Conservation (phyloP, 1,140 invertebrate species). For the Drosophila elegans region DNA sequence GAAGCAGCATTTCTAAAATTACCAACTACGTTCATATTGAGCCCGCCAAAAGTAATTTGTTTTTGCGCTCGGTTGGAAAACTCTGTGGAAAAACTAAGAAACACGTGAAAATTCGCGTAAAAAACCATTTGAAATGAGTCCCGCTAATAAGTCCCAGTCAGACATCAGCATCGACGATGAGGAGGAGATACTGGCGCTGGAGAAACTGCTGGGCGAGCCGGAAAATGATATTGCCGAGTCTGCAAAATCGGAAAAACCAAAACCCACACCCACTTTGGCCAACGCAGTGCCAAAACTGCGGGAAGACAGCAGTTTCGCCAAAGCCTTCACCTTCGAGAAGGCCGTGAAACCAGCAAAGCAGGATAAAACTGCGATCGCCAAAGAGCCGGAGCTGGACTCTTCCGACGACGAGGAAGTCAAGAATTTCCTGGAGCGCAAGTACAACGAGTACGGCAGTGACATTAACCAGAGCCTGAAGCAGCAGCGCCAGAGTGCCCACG, state of each 20-base stretch:
- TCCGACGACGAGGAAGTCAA: slow-evolving; percentile 92
- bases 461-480: slow-evolving; percentile 88
- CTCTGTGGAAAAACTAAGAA: slow-evolving; percentile 1
- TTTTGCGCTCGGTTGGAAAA: slow-evolving; percentile 36
- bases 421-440: slow-evolving; percentile 89
- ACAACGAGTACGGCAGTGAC: slow-evolving; percentile 89
- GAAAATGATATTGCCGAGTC: slow-evolving; percentile 53
- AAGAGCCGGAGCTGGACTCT: slow-evolving; percentile 86
- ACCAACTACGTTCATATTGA: slow-evolving; percentile 10
- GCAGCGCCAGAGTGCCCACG: slow-evolving; percentile 82
- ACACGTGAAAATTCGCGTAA: background rate
- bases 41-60: slow-evolving; percentile 60
- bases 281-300: slow-evolving; percentile 57
- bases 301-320: slow-evolving; percentile 73
- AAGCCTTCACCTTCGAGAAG: slow-evolving; percentile 72
- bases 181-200: slow-evolving; percentile 68
- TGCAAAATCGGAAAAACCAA: slow-evolving; percentile 21
- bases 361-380: background rate
- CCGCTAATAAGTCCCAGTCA: slow-evolving; percentile 41
- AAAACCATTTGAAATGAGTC: slow-evolving; percentile 37
- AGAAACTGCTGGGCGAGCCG: slow-evolving; percentile 64
- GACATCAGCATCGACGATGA: slow-evolving; percentile 73
- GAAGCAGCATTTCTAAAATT: too few relatives aligned
- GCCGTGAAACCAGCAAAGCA: slow-evolving; percentile 25
- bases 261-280: slow-evolving; percentile 22